Base-by-base conservation (phyloP, 2,797 vertebrate genomes). In the Poecilia wingei region DNA sequence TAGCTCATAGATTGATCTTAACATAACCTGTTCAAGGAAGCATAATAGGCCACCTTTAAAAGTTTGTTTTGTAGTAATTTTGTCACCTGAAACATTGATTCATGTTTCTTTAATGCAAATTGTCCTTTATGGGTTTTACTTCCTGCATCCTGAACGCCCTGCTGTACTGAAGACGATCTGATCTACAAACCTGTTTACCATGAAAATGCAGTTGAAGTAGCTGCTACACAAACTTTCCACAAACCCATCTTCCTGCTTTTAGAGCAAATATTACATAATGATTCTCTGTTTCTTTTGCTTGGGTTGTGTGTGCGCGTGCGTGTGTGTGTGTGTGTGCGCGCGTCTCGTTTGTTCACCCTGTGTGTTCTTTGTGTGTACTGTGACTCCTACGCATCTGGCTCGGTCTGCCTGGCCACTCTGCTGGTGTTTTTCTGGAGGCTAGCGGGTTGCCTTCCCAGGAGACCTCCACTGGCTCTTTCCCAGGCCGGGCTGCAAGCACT, bases 381-480 rank as follows among this genome's bases (percentile, higher is more conserved):
- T 84, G 49, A 73, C 76, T 82, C 87, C 86, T 82, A 78, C 86
- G 84, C 91, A 93, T 90, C 87, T 90, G 88, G 81, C 82, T 72
- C 1, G 72, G 77, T 84, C 86, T 85, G 83, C 76, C 75, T 74
- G 83, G 85, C 88, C 90, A 81, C 85, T 89, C 80, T 74, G 76
- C 80, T 87, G 80, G 79, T 91, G 87, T 89, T 88, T 90, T 85
- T 88, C 87, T 84, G 80, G 76, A 81, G 86, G 86, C 81, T 84
- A 76, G 80, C 6, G 79, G 82, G 78, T 87, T 61, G 71, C 39
- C 69, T 74, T 84, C 91, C 87, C 88, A 55, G 36, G 89, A 86
- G 92, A 90, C 76, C 74, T 79, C 64, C 57, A 16, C 83, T 73
- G 78, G 84, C 85, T 89, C 78, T 86, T 93, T 93, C 92, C 92